Evolutionary conservation across 2,888 invertebrate genomes (phyloP), one percentile per base, ranked within the genome.

Genomic region (Caenorhabditis becei): DNA sequence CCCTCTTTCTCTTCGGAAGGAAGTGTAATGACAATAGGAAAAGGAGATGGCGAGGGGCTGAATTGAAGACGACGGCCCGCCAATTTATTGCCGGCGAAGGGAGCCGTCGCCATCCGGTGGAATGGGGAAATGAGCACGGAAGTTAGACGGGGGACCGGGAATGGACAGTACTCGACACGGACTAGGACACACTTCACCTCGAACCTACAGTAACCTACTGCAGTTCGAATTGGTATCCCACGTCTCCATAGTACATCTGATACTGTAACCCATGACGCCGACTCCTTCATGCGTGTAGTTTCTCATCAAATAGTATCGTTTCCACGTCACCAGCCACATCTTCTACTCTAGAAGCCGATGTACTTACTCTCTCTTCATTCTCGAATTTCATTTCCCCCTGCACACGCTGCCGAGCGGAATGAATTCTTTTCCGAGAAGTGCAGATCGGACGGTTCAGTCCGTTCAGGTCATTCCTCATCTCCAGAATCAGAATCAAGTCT

Each of bases 11-110:
- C n/a, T n/a, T n/a, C 10, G 26, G 47, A 32, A 20, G 54, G 54
- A 69, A 69, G 67, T 69, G 67, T 69, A 69, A 69, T 58, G 58
- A 58, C 59, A 69, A 69, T 35, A 32, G 47, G 69, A 47, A 59
- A 51, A 32, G 18, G 47, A 47, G 51, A 18, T 16, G 44, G 26
- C 53, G 54, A 54, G 32, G 32, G 32, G 10, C 62, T 47, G 62
- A 63, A 67, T 67, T 56, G 67, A 58, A 67, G 58, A 58, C 32
- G 67, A 47, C 56, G 44, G 18, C 26, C 37, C 44, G 61, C 7
- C 61, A 61, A 61, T 61, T 61, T 61, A 61, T 61, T 18, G 59
- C 14, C 37, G 23, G 44, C 20, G 32, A 32, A 32, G 32, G 20
- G 26, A 24, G 26, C 28, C 41, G 56, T 41, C 7, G 5, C 41